Evolutionary conservation across 2,113 vertebrate species (phyloP).

Genomic region (Spea bombifrons): DNA sequence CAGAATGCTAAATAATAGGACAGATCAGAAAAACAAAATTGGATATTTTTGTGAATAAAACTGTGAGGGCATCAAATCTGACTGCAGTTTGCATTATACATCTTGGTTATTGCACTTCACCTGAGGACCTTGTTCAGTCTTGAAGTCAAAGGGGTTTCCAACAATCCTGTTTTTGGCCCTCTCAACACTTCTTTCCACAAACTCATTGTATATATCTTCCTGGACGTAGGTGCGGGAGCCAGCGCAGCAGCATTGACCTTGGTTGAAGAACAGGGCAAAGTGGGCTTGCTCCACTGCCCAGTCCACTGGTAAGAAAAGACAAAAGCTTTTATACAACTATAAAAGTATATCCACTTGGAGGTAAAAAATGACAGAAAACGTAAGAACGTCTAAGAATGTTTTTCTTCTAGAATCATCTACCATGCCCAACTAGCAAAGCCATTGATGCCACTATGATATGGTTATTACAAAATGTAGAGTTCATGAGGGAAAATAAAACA

Average conservation of each 20-base stretch:
- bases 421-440: no score
- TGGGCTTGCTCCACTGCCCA: constrained; percentile 94
- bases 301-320: constrained; percentile 69
- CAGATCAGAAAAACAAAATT: no score
- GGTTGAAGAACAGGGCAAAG: constrained; percentile 94
- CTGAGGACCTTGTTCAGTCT: constrained; percentile 94
- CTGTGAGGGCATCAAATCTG: no score
- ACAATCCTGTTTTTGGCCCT: constrained; percentile 82
- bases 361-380: background rate
- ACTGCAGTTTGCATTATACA: no score
- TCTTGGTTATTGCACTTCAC: constrained; percentile 57
- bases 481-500: no score
- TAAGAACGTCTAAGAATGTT: no score
- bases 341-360: background rate
- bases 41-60: no score
- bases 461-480: no score
- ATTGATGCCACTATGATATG: no score
- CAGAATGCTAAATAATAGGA: no score
- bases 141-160: constrained; percentile 87
- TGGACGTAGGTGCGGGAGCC: constrained; percentile 91
- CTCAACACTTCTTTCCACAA: constrained; percentile 84
- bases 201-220: constrained; percentile 84
- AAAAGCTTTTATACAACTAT: background rate
- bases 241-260: constrained; percentile 94
- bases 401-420: no score